These are phyloP conservation scores for Tenthredo mesomela DNA, from an alignment of 2,888 invertebrate genomes.

Conservation along the genomic window DNA sequence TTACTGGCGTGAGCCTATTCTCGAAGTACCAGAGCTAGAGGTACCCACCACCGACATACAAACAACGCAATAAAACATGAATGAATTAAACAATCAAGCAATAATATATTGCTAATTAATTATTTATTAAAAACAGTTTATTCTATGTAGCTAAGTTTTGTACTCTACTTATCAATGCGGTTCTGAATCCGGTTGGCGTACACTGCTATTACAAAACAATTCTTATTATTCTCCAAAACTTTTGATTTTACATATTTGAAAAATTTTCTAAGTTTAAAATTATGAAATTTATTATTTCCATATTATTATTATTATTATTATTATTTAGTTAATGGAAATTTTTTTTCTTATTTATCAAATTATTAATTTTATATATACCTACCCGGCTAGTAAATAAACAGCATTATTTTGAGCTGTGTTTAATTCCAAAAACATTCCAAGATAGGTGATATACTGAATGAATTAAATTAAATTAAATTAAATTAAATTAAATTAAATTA, in stretches of 20 bases:
- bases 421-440: slow-evolving; percentile 58
- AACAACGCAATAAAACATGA: slow-evolving; percentile 61
- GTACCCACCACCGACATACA: slow-evolving; percentile 61
- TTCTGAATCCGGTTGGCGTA: slow-evolving; percentile 20
- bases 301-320: no score
- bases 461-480: slow-evolving; percentile 53
- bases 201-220: not conserved
- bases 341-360: not conserved
- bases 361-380: not conserved
- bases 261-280: not conserved
- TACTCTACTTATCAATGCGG: slow-evolving; percentile 59
- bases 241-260: not conserved
- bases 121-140: slow-evolving; percentile 60
- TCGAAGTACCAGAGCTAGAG: slow-evolving; percentile 77
- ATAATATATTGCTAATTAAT: slow-evolving; percentile 48
- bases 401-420: slow-evolving; percentile 48
- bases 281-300: not conserved
- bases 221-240: slow-evolving; percentile 9
- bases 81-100: slow-evolving; percentile 46
- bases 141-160: slow-evolving; percentile 66
- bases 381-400: slow-evolving; percentile 41
- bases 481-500: slow-evolving; percentile 50
- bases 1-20: slow-evolving; percentile 96
- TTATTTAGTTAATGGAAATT: no score
- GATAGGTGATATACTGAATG: slow-evolving; percentile 60